phyloP scores from a whole-genome alignment of 1,140 invertebrate species.

The Pogonomyrmex californicus region DNA sequence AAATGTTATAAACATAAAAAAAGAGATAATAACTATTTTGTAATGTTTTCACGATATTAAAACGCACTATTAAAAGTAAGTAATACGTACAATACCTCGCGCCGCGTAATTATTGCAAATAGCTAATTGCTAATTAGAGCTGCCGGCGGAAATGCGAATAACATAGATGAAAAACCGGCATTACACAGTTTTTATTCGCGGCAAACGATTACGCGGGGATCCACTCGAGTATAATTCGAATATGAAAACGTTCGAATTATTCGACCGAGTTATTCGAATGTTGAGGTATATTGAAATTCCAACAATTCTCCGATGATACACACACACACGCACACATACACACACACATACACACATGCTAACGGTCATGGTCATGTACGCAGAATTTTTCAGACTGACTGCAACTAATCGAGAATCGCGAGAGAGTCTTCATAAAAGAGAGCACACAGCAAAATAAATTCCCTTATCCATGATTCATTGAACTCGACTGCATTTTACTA shows the following conservation, averaged over 20 bases:
- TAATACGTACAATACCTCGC: constrained; percentile 5
- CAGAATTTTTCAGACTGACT: constrained; percentile 48
- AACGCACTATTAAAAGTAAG: constrained; percentile 21
- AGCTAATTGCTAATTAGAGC: constrained; percentile 37
- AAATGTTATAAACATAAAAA: background rate
- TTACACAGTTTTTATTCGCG: background rate
- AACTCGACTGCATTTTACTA: background rate
- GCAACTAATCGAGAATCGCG: background rate
- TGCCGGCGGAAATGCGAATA: background rate
- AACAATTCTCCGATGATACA: constrained; percentile 20
- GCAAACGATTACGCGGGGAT: background rate
- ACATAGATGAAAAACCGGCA: background rate
- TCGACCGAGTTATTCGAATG: constrained; percentile 38
- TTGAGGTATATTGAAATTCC: constrained; percentile 59
- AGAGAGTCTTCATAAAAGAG: constrained; percentile 31
- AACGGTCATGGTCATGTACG: constrained; percentile 1
- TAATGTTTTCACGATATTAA: constrained; percentile 10
- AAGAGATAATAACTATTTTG: background rate
- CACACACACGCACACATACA: background rate
- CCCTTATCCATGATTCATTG: background rate
- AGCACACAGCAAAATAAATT: constrained; percentile 23
- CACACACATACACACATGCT: too few species aligned
- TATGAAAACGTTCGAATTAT: constrained; percentile 57
- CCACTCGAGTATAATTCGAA: constrained; percentile 13
- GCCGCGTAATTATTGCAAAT: background rate